phyloP scores from a whole-genome alignment of 2,888 invertebrate genomes.

The Antheraea yamamai region DNA sequence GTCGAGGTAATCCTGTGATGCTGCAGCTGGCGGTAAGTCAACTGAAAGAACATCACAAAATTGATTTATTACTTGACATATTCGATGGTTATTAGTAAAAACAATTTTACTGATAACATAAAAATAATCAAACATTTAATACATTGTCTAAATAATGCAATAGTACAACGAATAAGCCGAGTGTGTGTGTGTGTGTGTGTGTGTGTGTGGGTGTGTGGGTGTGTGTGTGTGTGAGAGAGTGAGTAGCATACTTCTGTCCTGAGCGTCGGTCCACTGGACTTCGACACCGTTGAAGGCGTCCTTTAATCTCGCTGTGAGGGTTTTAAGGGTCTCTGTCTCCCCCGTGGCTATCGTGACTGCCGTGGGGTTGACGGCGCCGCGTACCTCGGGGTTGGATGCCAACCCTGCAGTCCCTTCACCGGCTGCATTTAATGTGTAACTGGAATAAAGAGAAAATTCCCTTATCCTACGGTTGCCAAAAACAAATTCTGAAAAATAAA shows the following conservation, averaged over 20 bases:
- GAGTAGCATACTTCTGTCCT: slow-evolving; percentile 44
- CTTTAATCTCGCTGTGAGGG: slow-evolving; percentile 90
- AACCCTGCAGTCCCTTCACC: slow-evolving; percentile 86
- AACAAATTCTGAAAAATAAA: too few species aligned
- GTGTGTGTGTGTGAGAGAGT: background rate
- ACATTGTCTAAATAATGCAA: too few species aligned
- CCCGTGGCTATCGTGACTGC: slow-evolving; percentile 78
- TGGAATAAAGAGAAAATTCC: slow-evolving; percentile 42
- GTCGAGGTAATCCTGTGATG: slow-evolving; percentile 61
- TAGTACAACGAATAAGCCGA: too few species aligned
- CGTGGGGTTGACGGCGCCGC: slow-evolving; percentile 74
- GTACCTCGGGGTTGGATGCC: slow-evolving; percentile 87
- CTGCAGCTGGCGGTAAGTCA: slow-evolving; percentile 23
- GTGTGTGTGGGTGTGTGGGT: background rate
- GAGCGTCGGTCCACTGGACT: slow-evolving; percentile 90
- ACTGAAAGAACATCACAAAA: background rate
- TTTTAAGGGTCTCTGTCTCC: slow-evolving; percentile 89
- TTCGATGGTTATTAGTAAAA: background rate
- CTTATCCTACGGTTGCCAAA: too few species aligned
- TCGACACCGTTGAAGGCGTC: slow-evolving; percentile 96
- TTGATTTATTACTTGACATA: background rate
- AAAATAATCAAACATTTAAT: too few species aligned
- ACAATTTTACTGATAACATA: background rate
- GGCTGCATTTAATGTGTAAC: slow-evolving; percentile 84
- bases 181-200: background rate